Conservation (phyloP, 2,888 invertebrate species). For the Oxycera nigricornis region DNA sequence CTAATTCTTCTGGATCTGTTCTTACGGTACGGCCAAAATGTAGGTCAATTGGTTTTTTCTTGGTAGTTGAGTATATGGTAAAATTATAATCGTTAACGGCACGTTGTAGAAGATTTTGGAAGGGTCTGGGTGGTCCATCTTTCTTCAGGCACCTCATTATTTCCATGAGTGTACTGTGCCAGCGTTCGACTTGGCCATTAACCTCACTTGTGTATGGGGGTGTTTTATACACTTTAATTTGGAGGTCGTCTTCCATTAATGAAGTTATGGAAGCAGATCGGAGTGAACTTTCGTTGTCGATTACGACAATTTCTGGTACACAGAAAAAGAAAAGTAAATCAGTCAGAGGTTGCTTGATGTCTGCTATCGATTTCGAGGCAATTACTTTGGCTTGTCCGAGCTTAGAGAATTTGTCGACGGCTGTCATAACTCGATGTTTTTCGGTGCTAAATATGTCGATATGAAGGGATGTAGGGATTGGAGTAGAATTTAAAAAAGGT, state of each 20-base stretch:
- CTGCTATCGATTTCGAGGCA: conserved; percentile 35
- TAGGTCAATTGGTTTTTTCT: too few species aligned
- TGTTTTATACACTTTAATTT: conserved; percentile 6
- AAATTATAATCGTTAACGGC: neutral
- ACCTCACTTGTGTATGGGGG: too few species aligned
- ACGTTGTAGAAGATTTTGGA: neutral
- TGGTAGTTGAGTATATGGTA: neutral
- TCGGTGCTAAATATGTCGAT: conserved; percentile 40
- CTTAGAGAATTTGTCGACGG: conserved; percentile 45
- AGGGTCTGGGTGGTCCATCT: neutral
- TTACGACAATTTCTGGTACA: conserved; percentile 44
- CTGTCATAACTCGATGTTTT: conserved; percentile 41
- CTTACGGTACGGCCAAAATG: too few species aligned
- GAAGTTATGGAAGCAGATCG: conserved; percentile 17
- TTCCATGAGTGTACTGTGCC: neutral
- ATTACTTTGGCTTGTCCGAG: conserved; percentile 40
- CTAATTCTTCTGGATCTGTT: neutral
- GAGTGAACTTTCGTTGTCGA: conserved; percentile 45
- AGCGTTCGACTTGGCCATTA: neutral
- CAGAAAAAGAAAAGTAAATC: conserved; percentile 43
- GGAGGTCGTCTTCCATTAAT: conserved; percentile 40
- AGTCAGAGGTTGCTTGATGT: conserved; percentile 42
- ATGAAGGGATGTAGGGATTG: conserved; percentile 21
- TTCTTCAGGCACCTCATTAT: neutral
- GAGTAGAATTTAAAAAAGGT: neutral